Conservation (phyloP, 2,113 vertebrate genomes). For the Camelus dromedarius region DNA sequence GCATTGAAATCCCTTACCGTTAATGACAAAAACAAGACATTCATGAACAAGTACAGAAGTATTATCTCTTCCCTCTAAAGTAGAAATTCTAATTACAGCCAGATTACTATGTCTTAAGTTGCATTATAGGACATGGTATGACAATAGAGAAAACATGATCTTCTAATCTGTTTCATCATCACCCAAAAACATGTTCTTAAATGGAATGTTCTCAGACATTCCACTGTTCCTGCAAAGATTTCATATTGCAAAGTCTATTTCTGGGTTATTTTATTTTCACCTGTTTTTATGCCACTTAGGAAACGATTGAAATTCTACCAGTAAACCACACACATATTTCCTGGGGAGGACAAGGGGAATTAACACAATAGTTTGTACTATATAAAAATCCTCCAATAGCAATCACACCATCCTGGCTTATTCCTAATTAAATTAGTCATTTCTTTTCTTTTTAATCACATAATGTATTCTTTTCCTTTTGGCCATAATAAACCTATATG, state of each 20-base stretch:
- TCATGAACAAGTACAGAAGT: neutral
- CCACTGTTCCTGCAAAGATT: neutral
- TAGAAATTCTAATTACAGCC: conserved; percentile 68
- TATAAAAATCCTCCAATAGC: conserved; percentile 54
- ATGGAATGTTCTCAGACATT: conserved; percentile 33
- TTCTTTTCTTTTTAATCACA: conserved; percentile 73
- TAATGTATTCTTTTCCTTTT: conserved; percentile 72
- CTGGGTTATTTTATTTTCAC: conserved; percentile 46
- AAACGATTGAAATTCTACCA: conserved; percentile 58
- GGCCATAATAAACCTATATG: conserved; percentile 81
- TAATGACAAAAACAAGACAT: conserved; percentile 29
- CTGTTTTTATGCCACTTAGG: conserved; percentile 29
- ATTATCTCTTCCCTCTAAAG: conserved; percentile 1
- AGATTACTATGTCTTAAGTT: conserved; percentile 53
- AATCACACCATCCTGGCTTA: conserved; percentile 43
- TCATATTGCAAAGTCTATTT: neutral
- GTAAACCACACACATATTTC: conserved; percentile 45
- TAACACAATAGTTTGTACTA: conserved; percentile 20
- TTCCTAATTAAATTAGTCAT: conserved; percentile 83
- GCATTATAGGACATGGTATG: neutral
- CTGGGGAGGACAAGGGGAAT: neutral
- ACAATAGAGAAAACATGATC: neutral
- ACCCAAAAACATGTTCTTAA: neutral
- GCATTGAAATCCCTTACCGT: neutral
- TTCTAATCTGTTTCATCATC: neutral